Percentiles rank a stretch among this genome's conserved stretches.
Conservation (phyloP, 2,113 vertebrate species). For the Heterochromis multidens region DNA sequence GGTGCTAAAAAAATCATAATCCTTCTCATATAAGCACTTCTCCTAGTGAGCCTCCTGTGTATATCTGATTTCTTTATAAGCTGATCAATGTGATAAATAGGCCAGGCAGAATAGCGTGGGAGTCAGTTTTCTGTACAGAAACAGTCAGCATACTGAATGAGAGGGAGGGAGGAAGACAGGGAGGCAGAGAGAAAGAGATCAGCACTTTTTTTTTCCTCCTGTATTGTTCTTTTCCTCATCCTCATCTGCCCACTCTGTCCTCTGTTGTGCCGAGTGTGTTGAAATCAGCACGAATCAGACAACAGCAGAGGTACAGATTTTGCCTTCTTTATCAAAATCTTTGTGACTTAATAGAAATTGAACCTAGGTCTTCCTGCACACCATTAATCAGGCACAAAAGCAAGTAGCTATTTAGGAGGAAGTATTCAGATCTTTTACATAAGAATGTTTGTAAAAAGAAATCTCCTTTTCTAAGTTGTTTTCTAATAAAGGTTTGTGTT, state of each 20-base stretch:
- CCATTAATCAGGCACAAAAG: constrained; percentile 7
- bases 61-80: constrained; percentile 41
- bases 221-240: constrained; percentile 62
- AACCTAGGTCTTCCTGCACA: not conserved
- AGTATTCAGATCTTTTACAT: not conserved
- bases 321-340: not conserved
- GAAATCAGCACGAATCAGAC: constrained; percentile 56
- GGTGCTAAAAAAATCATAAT: not conserved
- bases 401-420: not conserved
- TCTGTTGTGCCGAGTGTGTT: constrained; percentile 54
- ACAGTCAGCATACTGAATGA: constrained; percentile 59
- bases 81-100: constrained; percentile 66
- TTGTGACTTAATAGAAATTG: constrained; percentile 27
- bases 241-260: constrained; percentile 63
- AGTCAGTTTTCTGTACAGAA: constrained; percentile 56
- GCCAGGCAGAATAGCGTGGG: constrained; percentile 60
- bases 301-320: constrained; percentile 24
- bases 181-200: constrained; percentile 29
- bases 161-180: constrained; percentile 7
- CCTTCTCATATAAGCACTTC: not conserved
- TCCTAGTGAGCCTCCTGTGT: constrained; percentile 11
- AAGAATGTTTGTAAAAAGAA: not conserved
- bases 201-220: constrained; percentile 57
- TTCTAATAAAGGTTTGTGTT: not conserved
- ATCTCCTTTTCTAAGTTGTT: not conserved